Base-by-base conservation (phyloP, 2,888 invertebrate species). In the Tetranychus truncatus region DNA sequence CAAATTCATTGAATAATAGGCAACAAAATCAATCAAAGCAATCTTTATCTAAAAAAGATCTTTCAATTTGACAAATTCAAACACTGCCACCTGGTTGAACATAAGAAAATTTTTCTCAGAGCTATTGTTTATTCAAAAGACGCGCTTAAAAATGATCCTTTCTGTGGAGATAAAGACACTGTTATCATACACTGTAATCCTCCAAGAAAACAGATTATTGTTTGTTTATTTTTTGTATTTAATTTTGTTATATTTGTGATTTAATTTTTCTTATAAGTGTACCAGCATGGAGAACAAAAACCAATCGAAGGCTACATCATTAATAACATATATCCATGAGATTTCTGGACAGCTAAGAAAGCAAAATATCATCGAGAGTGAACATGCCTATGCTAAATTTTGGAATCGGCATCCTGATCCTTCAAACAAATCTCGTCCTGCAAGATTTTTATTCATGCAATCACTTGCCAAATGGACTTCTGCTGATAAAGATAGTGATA, bases 341-440 rank as follows among this genome's bases (percentile, higher is more conserved):
- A 44, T 78, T 15, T 78, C 78, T 24, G 78, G 78, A 1, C 77
- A 77, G 65, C 73, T 77, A 24, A 78, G 76, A 73, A 74, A 77
- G 20, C 73, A 73, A 6, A 71, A 71, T 65, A 73, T 75, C 45
- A 66, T 87, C 67, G 80, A 85, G 77, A 85, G 88, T 82, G 90
- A 91, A 80, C 90, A 91, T 80, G 86, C 87, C 80, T 91, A 91
- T 80, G 86, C 89, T 9, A 86, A 88, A 79, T 88, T 89, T 74
- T 87, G 87, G 84, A 88, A 87, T 80, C 87, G 88, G 84, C 86
- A 86, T 77, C 87, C 88, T 15, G 88, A 88, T 80, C 86, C 87
- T 73, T 87, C 87, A 81, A 85, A 87, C 4, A 77, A 76, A 74
- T 77, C 76, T 44, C 85, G 86, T 76, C 88, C 88, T 0, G 80